phyloP scores from a whole-genome alignment of 2,888 invertebrate genomes.

The Clanis bilineata region DNA sequence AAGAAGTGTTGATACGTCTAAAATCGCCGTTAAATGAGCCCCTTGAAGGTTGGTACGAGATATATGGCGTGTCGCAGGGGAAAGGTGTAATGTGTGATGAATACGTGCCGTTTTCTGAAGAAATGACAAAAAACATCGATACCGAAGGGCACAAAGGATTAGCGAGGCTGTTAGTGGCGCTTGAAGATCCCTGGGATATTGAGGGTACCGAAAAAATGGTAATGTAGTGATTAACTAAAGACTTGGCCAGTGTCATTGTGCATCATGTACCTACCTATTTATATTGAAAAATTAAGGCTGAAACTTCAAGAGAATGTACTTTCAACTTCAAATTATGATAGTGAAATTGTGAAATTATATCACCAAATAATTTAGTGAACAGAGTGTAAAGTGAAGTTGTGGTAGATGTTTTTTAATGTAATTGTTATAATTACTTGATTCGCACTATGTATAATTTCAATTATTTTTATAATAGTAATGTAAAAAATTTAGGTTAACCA shows the following conservation, averaged over 20 bases:
- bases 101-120: conserved; percentile 63
- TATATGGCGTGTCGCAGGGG: conserved; percentile 71
- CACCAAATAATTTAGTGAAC: no score
- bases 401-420: no score
- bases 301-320: no score
- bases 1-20: conserved; percentile 67
- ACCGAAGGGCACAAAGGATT: conserved; percentile 69
- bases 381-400: no score
- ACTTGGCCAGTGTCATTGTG: not conserved
- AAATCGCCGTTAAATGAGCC: conserved; percentile 65
- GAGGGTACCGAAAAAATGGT: conserved; percentile 56
- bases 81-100: conserved; percentile 72
- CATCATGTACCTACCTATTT: no score
- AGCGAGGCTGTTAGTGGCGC: conserved; percentile 61
- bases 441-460: no score
- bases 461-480: no score
- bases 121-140: conserved; percentile 68
- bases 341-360: no score
- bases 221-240: not conserved
- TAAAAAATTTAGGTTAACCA: no score
- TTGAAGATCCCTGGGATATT: conserved; percentile 77
- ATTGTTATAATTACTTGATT: no score
- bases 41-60: conserved; percentile 77
- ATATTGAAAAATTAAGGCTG: no score
- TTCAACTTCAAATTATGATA: no score